phyloP scores from a whole-genome alignment of 2,888 invertebrate species.

The Anagyrus pseudococci region DNA sequence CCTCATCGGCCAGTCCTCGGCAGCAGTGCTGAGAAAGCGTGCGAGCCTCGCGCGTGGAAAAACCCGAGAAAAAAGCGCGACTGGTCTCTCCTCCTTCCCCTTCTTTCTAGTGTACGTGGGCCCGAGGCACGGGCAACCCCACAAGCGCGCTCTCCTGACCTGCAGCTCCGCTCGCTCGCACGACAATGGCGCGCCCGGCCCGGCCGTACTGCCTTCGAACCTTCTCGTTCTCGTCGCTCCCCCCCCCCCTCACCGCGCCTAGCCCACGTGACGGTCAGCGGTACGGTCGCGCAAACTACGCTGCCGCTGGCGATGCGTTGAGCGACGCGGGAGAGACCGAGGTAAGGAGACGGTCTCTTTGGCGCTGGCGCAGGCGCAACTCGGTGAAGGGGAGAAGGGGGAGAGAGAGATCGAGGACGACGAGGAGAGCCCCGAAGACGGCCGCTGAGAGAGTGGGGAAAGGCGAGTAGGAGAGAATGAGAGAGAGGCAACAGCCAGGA shows the following conservation, averaged over 20 bases:
- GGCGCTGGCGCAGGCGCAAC: not conserved
- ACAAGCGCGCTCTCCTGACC: slow-evolving; percentile 11
- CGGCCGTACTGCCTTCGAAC: slow-evolving; percentile 44
- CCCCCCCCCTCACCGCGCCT: slow-evolving; percentile 23
- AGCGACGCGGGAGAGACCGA: not conserved
- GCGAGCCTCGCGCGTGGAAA: too few relatives aligned
- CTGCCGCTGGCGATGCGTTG: not conserved
- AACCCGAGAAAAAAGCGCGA: too few relatives aligned
- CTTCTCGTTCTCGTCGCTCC: slow-evolving; percentile 38
- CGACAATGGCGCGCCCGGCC: slow-evolving; percentile 31
- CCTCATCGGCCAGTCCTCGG: too few relatives aligned
- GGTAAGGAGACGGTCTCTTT: not conserved
- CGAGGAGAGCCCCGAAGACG: too few relatives aligned
- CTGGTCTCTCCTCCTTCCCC: not conserved
- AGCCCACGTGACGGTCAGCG: not conserved
- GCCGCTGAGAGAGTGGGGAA: not conserved
- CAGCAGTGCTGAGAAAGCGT: too few relatives aligned
- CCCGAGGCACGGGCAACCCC: not conserved
- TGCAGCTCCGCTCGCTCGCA: slow-evolving; percentile 27
- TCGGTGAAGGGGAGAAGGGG: too few relatives aligned
- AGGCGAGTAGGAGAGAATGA: not conserved
- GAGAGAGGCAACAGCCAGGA: slow-evolving; percentile 12
- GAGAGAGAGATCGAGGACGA: too few relatives aligned
- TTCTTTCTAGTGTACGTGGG: slow-evolving; percentile 10
- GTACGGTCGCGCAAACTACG: not conserved